A percentile compares a stretch with the other conserved stretches of the same genome.
Conservation (phyloP, 2,888 invertebrate species). For the Tetranychus truncatus region DNA sequence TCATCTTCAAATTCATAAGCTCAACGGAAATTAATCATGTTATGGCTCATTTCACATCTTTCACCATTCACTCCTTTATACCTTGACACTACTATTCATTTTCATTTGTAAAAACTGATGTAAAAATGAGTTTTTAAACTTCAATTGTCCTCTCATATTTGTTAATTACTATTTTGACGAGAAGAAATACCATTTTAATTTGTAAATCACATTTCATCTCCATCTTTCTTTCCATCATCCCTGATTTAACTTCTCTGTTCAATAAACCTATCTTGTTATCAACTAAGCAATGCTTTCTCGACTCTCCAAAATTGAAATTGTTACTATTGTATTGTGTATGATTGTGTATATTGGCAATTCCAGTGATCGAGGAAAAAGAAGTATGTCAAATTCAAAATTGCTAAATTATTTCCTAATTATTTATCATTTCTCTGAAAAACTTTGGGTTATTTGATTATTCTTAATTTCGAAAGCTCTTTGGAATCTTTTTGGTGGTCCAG, state of each 20-base stretch:
- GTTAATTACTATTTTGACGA: neutral
- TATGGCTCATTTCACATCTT: neutral
- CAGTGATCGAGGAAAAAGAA: neutral
- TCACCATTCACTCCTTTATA: neutral
- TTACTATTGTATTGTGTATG: neutral
- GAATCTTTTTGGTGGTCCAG: slow-evolving; percentile 1
- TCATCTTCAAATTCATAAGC: neutral
- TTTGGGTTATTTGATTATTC: neutral
- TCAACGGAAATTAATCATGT: neutral
- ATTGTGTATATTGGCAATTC: neutral
- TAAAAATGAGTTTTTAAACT: neutral
- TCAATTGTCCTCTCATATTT: neutral
- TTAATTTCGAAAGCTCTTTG: neutral
- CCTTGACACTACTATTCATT: no score
- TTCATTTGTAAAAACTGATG: no score
- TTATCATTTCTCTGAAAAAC: neutral
- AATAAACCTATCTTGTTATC: no score
- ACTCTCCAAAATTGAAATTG: no score
- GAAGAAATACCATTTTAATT: no score
- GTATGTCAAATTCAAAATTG: neutral
- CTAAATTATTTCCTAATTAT: neutral
- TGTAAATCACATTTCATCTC: neutral
- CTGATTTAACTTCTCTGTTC: neutral
- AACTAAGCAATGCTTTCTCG: no score
- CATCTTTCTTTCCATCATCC: neutral